Conservation (phyloP, 2,113 vertebrate species). For the Phalacrocorax carbo region DNA sequence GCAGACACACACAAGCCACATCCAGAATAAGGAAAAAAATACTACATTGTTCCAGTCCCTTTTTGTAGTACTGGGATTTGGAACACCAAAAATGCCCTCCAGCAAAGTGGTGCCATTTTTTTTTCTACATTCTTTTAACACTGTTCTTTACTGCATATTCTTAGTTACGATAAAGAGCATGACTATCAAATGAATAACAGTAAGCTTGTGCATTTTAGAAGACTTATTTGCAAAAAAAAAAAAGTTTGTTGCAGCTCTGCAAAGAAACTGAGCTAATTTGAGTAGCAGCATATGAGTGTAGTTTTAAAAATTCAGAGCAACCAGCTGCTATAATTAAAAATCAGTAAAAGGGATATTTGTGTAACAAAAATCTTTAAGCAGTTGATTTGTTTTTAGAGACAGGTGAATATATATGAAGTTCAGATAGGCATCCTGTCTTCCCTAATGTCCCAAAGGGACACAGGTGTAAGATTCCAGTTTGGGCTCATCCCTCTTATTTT, state of each 20-base stretch:
- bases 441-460: neutral
- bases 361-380: neutral
- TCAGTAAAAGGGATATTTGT: neutral
- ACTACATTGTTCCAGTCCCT: neutral
- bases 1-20: neutral
- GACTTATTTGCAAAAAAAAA: neutral
- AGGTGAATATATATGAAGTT: neutral
- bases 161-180: constrained; percentile 31
- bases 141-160: constrained; percentile 34
- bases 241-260: neutral
- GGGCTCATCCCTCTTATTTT: neutral
- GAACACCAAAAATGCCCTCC: constrained; percentile 15
- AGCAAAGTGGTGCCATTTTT: constrained; percentile 20
- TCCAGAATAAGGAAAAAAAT: neutral
- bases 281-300: neutral
- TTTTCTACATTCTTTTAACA: constrained; percentile 43
- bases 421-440: neutral
- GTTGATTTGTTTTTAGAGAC: neutral
- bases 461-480: neutral
- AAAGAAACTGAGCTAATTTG: neutral
- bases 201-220: constrained; percentile 2
- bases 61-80: constrained; percentile 3
- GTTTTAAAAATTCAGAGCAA: neutral
- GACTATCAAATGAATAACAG: constrained; percentile 48
- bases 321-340: neutral